Percentiles rank a stretch among this genome's conserved stretches.
Conservation (phyloP, 2,113 vertebrate genomes). For the Glaucidium brasilianum region DNA sequence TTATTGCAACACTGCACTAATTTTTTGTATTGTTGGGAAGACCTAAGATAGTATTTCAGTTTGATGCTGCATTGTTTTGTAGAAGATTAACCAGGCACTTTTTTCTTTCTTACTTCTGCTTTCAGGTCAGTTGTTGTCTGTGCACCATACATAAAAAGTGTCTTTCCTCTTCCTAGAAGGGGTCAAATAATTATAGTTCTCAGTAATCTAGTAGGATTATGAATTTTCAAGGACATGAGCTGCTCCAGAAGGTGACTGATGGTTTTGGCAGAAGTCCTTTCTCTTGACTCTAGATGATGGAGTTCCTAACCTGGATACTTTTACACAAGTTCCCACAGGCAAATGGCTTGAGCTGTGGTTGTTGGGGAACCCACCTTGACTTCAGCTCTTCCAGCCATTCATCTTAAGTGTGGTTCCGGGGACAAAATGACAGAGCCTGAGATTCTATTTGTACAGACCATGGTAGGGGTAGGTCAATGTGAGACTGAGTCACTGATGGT, state of each 20-base stretch:
- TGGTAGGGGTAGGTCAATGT: not conserved
- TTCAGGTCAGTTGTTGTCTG: not conserved
- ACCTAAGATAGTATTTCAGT: not conserved
- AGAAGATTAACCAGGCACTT: not conserved
- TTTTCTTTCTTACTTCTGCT: not conserved
- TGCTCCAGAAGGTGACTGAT: not conserved
- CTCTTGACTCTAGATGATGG: not conserved
- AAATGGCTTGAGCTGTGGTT: fast-evolving
- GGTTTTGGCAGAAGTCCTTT: not conserved
- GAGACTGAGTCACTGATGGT: not conserved
- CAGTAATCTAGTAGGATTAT: fast-evolving
- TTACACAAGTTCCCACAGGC: not conserved
- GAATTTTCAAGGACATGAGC: not conserved
- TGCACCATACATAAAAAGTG: not conserved
- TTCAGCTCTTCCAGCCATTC: not conserved
- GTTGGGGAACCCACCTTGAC: fast-evolving
- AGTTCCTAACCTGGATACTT: not conserved
- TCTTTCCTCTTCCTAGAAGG: not conserved
- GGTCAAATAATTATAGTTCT: not conserved
- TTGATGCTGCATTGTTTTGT: not conserved
- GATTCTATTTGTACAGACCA: fast-evolving
- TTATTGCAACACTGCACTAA: not conserved
- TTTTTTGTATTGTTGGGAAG: not conserved
- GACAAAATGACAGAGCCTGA: not conserved
- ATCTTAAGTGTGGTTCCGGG: not conserved